Evolutionary conservation across 53 echinoderm and acorn worm genomes (phyloP).

Genomic region (Patiria pectinifera): DNA sequence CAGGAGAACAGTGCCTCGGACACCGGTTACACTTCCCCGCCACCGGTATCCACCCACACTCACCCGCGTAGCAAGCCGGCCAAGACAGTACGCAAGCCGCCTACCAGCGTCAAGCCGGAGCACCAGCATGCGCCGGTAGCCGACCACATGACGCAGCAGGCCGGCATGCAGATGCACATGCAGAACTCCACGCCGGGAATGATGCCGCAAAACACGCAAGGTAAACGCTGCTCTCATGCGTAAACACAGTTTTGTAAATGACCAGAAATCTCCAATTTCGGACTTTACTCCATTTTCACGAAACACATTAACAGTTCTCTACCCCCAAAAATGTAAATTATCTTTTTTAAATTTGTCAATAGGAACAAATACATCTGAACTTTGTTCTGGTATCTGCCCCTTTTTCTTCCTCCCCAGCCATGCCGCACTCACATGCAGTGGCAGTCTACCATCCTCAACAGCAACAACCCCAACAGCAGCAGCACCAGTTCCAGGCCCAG

Average conservation of each 20-base stretch:
- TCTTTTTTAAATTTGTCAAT: no score
- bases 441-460: slow-evolving; percentile 81
- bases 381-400: slow-evolving; percentile 14
- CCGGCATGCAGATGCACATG: slow-evolving; percentile 52
- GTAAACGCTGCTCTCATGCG: neutral
- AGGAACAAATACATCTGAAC: no score
- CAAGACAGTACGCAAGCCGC: slow-evolving; percentile 58
- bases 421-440: slow-evolving; percentile 59
- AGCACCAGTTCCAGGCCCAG: slow-evolving; percentile 59
- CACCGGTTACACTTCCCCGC: slow-evolving; percentile 53
- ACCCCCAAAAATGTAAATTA: no score
- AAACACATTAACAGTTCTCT: no score
- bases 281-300: no score
- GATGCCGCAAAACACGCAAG: slow-evolving; percentile 29
- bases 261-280: no score
- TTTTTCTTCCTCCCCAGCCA: slow-evolving; percentile 13
- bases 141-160: slow-evolving; percentile 21
- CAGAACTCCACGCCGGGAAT: slow-evolving; percentile 22
- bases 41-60: slow-evolving; percentile 33
- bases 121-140: neutral
- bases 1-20: slow-evolving; percentile 64
- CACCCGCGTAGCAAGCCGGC: slow-evolving; percentile 50
- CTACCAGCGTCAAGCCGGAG: slow-evolving; percentile 45
- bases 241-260: neutral
- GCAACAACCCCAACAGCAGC: slow-evolving; percentile 69